Conservation (phyloP, 2,113 vertebrate species). For the Apteryx owenii region DNA sequence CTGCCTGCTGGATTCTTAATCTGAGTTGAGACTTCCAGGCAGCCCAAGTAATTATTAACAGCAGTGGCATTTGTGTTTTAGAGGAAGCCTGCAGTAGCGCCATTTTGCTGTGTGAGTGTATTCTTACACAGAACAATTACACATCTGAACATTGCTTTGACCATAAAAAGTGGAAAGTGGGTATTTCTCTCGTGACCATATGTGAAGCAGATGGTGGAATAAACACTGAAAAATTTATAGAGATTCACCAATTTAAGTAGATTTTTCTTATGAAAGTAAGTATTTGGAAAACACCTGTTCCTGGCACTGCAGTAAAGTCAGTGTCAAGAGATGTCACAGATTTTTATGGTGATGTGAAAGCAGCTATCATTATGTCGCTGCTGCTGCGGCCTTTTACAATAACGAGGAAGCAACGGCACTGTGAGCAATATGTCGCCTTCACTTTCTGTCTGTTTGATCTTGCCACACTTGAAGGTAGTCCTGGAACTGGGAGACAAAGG, state of each 20-base stretch:
- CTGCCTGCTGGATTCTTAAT: not conserved
- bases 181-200: not conserved
- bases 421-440: not conserved
- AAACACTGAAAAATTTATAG: not conserved
- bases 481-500: not conserved
- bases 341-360: not conserved
- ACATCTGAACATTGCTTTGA: not conserved
- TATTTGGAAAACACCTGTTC: conserved; percentile 14
- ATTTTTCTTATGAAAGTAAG: not conserved
- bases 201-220: conserved; percentile 31
- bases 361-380: not conserved
- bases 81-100: not conserved
- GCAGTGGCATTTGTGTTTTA: not conserved
- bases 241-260: not conserved
- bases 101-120: not conserved
- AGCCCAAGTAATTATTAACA: not conserved
- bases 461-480: not conserved
- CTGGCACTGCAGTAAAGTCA: not conserved
- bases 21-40: not conserved
- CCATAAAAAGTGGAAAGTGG: not conserved
- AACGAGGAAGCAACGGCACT: not conserved
- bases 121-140: not conserved
- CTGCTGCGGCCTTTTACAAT: not conserved
- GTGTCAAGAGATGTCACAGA: not conserved
- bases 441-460: not conserved